Conservation (phyloP, 2,113 vertebrate genomes). For the Lamprologus lemairii region DNA sequence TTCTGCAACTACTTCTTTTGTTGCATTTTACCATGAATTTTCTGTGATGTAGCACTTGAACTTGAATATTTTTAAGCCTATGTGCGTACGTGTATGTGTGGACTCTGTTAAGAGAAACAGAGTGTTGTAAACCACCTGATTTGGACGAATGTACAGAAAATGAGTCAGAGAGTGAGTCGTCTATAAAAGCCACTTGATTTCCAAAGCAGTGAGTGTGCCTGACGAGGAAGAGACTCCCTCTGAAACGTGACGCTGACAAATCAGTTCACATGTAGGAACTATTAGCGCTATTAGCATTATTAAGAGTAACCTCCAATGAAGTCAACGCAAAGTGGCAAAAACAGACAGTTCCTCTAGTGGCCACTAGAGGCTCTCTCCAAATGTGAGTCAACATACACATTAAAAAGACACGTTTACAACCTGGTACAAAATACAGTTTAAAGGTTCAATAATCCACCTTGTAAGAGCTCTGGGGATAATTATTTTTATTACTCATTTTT, state of each 20-base stretch:
- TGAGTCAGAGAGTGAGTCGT: not conserved
- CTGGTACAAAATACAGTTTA: not conserved
- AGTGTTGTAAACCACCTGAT: not conserved
- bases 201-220: not conserved
- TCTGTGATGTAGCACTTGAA: not conserved
- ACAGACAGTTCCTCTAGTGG: accelerated
- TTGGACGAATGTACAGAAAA: not conserved
- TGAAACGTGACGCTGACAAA: not conserved
- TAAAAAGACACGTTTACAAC: not conserved
- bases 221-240: not conserved
- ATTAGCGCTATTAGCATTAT: not conserved
- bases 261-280: not conserved
- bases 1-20: not conserved
- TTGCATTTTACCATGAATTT: not conserved
- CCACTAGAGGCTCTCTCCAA: not conserved
- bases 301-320: not conserved
- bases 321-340: not conserved
- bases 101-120: too few species aligned
- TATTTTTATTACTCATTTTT: not conserved
- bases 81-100: accelerated
- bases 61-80: not conserved
- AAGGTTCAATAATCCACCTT: not conserved
- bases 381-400: not conserved
- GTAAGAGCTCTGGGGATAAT: not conserved
- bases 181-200: not conserved